phyloP scores from a whole-genome alignment of 1,140 invertebrate genomes.

The Eurytemora carolleeae region DNA sequence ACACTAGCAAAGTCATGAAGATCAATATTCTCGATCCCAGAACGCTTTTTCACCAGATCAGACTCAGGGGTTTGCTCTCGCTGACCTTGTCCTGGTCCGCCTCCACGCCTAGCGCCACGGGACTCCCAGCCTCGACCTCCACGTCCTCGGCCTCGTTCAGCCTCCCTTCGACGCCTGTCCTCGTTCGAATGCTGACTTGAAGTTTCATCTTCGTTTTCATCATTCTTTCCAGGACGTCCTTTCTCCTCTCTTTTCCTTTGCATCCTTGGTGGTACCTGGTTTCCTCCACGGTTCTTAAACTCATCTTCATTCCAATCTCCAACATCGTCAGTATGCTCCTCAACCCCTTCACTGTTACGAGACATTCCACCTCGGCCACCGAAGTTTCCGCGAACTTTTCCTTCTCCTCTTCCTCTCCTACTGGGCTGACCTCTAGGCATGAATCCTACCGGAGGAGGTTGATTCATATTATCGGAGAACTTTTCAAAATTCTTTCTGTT shows the following conservation, averaged over 20 bases:
- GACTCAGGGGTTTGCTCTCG: background rate
- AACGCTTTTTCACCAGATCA: background rate
- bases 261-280: background rate
- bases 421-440: constrained; percentile 7
- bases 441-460: background rate
- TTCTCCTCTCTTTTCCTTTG: background rate
- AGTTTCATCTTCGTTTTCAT: background rate
- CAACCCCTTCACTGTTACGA: background rate
- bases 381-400: background rate
- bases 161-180: background rate
- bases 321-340: background rate
- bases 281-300: background rate
- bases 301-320: background rate
- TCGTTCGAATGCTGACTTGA: background rate
- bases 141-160: background rate
- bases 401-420: constrained; percentile 6
- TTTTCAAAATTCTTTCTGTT: background rate
- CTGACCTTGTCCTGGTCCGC: background rate
- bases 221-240: background rate
- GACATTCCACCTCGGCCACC: background rate
- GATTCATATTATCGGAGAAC: background rate
- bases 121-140: background rate
- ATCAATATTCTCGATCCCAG: background rate
- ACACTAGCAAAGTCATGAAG: background rate
- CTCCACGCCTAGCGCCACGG: background rate